These are phyloP conservation scores for Tipula unca DNA, from an alignment of 2,888 invertebrate species.

Conservation along the genomic window DNA sequence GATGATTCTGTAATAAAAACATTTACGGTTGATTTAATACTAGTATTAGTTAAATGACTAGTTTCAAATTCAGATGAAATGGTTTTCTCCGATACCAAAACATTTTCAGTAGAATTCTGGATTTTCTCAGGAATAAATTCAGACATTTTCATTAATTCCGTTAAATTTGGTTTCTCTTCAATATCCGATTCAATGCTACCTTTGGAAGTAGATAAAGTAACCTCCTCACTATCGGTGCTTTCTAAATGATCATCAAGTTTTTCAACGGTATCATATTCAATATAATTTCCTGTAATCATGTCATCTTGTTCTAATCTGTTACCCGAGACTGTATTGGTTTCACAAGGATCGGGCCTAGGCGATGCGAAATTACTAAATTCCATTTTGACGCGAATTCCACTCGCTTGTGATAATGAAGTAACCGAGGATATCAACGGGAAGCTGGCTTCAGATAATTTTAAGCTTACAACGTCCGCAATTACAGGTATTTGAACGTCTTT, in stretches of 20 bases:
- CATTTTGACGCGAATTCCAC: constrained; percentile 15
- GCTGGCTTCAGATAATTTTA: background rate
- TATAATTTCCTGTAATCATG: background rate
- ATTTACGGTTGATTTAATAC: background rate
- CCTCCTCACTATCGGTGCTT: background rate
- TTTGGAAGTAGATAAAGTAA: background rate
- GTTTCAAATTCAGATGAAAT: background rate
- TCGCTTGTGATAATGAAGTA: background rate
- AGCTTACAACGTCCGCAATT: background rate
- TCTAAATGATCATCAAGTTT: background rate
- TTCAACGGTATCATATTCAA: background rate
- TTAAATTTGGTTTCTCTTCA: background rate
- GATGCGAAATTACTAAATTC: constrained; percentile 15
- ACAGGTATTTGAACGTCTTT: constrained; percentile 10
- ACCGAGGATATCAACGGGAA: constrained; percentile 1
- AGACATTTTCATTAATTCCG: background rate
- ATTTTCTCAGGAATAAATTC: background rate
- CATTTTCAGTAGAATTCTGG: background rate
- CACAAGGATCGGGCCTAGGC: background rate
- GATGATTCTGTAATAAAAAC: background rate
- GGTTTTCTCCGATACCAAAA: background rate
- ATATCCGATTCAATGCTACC: background rate
- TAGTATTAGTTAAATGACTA: background rate
- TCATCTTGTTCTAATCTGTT: background rate
- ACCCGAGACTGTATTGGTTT: background rate